These are phyloP conservation scores for Mechanitis messenoides DNA, from an alignment of 2,888 invertebrate genomes.

Conservation along the genomic window DNA sequence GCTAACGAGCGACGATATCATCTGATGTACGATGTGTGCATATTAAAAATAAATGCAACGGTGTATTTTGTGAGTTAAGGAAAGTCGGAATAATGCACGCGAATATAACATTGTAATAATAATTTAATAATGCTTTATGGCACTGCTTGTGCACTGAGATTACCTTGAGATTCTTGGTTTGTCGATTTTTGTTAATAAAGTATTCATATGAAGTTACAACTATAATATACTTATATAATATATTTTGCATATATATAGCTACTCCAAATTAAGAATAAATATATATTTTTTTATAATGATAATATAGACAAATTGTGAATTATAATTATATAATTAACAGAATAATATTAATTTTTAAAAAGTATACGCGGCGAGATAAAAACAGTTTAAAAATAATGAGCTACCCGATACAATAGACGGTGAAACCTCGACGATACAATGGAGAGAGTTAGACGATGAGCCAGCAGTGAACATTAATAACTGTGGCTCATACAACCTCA, in stretches of 20 bases:
- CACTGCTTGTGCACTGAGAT: not conserved
- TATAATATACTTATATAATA: no score
- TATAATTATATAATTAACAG: not conserved
- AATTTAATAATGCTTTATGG: not conserved
- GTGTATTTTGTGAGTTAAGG: conserved; percentile 17
- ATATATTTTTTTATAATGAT: no score
- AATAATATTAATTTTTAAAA: conserved; percentile 12
- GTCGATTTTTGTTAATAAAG: no score
- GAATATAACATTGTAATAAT: not conserved
- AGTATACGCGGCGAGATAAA: conserved; percentile 42
- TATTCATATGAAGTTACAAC: no score
- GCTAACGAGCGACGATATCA: conserved; percentile 69
- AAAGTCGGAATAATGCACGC: conserved; percentile 14
- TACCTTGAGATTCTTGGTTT: not conserved
- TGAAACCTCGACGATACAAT: conserved; percentile 65
- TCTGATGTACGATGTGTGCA: conserved; percentile 47
- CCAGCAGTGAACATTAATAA: conserved; percentile 27
- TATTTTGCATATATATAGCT: no score
- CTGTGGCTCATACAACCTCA: conserved; percentile 17
- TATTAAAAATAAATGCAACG: conserved; percentile 25
- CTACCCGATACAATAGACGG: conserved; percentile 61
- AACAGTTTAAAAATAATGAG: conserved; percentile 55
- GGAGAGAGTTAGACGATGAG: conserved; percentile 64
- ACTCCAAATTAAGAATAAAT: no score
- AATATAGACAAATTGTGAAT: no score